A percentile compares a stretch with the other conserved stretches of the same genome.
Conservation (phyloP, 2,113 vertebrate species). For the Charina bottae region DNA sequence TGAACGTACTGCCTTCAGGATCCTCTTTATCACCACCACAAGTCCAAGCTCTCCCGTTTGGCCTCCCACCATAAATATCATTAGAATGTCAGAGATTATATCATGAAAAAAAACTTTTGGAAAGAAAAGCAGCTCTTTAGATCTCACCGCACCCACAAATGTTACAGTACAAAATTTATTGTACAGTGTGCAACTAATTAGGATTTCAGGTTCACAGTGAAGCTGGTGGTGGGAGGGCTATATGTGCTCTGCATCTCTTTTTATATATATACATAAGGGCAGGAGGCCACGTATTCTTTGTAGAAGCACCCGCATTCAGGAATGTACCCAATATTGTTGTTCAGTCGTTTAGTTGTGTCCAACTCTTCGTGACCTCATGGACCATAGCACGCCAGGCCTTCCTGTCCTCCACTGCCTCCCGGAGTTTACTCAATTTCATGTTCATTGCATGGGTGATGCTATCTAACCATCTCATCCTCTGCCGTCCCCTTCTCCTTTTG, state of each 20-base stretch:
- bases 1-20: slow-evolving; percentile 7
- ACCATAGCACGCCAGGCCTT: too few relatives aligned
- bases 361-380: too few relatives aligned
- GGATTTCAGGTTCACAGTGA: not conserved
- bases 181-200: not conserved
- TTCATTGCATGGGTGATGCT: too few relatives aligned
- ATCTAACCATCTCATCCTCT: too few relatives aligned
- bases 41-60: slow-evolving; percentile 10
- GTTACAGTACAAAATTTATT: slow-evolving; percentile 4
- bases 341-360: too few relatives aligned
- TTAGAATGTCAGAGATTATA: slow-evolving; percentile 32
- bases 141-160: not conserved
- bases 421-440: too few relatives aligned
- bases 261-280: not conserved
- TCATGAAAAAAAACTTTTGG: slow-evolving; percentile 12
- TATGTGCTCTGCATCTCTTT: not conserved
- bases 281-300: not conserved
- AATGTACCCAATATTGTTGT: not conserved
- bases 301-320: not conserved
- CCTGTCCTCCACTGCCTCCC: too few relatives aligned
- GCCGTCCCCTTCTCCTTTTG: too few relatives aligned
- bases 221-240: not conserved
- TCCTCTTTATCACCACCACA: not conserved
- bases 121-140: slow-evolving; percentile 15
- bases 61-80: not conserved